Evolutionary conservation across 2,113 vertebrate genomes (phyloP).

Genomic region (human (Homo sapiens)): GRCh38 chr11:121650501-121651000

Average conservation of each 20-base stretch:
- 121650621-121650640: not conserved
- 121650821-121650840: rapidly evolving
- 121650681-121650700: not conserved
- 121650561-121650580: not conserved
- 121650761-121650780: not conserved
- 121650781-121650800: not conserved
- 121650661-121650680: not conserved
- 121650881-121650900: too few relatives aligned
- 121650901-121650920: not conserved
- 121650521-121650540: not conserved
- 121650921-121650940: not conserved
- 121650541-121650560: not conserved
- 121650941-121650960: not conserved
- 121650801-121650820: not conserved
- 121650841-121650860: not conserved
- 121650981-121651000: not conserved
- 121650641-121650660: not conserved
- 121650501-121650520: not conserved
- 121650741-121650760: too few relatives aligned
- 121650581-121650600: not conserved
- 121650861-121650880: not conserved
- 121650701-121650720: not conserved
- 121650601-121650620: not conserved
- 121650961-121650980: not conserved
- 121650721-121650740: not conserved